Percentiles rank a stretch among this genome's conserved stretches.
These are phyloP conservation scores for Sesia apiformis DNA, from an alignment of 2,888 invertebrate genomes.

Conservation along the genomic window DNA sequence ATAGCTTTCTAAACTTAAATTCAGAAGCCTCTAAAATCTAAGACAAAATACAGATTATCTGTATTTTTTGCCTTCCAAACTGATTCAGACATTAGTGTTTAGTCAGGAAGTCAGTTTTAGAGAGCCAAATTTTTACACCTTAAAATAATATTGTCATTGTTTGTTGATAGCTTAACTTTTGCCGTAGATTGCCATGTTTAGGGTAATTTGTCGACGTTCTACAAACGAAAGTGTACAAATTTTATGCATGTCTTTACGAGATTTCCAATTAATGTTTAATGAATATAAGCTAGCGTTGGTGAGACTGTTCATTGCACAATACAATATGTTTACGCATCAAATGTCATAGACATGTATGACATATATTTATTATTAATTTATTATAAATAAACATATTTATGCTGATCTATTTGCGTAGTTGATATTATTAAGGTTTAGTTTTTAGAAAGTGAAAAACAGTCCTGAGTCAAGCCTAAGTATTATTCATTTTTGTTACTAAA, in stretches of 20 bases:
- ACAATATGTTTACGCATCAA: slow-evolving; percentile 39
- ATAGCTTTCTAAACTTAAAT: too few species aligned
- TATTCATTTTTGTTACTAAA: slow-evolving; percentile 33
- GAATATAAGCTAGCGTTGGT: slow-evolving; percentile 24
- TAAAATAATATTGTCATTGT: too few species aligned
- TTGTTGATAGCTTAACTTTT: too few species aligned
- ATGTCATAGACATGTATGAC: slow-evolving; percentile 34
- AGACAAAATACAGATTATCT: too few species aligned
- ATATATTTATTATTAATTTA: slow-evolving; percentile 29
- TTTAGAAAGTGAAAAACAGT: slow-evolving; percentile 26
- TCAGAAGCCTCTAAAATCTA: too few species aligned
- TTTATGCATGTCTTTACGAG: background rate
- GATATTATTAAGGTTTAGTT: slow-evolving; percentile 59
- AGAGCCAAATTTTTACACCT: too few species aligned
- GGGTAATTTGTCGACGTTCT: too few species aligned
- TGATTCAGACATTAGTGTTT: too few species aligned
- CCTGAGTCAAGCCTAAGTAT: slow-evolving; percentile 58
- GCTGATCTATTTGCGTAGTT: slow-evolving; percentile 42
- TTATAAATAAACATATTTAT: slow-evolving; percentile 29
- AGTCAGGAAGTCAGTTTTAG: too few species aligned
- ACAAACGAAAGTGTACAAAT: background rate
- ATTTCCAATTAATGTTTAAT: background rate
- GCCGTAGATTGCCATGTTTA: too few species aligned
- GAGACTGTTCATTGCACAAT: slow-evolving; percentile 45
- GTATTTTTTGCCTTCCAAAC: too few species aligned